Evolutionary conservation across 2,888 invertebrate genomes (phyloP).

Genomic region (Mechanitis messenoides): DNA sequence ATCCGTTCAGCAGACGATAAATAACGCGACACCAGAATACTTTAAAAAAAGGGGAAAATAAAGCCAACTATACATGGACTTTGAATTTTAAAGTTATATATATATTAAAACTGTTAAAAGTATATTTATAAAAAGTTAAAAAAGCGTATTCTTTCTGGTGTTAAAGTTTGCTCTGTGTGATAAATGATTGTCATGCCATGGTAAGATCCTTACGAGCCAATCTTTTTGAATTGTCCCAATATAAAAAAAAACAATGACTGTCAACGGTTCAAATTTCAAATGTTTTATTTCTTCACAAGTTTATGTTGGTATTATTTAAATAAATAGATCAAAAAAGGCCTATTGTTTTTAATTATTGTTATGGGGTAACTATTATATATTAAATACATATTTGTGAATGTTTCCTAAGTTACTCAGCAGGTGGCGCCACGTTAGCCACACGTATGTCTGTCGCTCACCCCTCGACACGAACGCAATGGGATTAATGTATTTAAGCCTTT

Average conservation of each 20-base stretch:
- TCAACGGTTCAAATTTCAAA: no score
- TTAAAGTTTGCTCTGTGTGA: no score
- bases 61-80: slow-evolving; percentile 13
- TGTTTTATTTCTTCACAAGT: no score
- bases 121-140: no score
- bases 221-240: no score
- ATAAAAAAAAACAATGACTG: no score
- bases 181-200: no score
- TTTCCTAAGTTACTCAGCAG: slow-evolving; percentile 11
- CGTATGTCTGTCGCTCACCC: slow-evolving; percentile 26
- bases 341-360: background rate
- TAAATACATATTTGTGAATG: background rate
- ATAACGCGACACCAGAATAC: slow-evolving; percentile 25
- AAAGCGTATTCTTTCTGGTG: no score
- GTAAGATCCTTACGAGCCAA: no score
- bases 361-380: background rate
- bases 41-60: slow-evolving; percentile 23
- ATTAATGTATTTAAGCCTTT: slow-evolving; percentile 28
- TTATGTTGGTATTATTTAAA: no score
- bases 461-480: slow-evolving; percentile 27
- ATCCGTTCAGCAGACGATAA: slow-evolving; percentile 29
- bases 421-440: slow-evolving; percentile 28
- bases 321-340: no score
- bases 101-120: no score
- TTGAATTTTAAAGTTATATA: background rate